Conservation (phyloP, 2,113 vertebrate species). For the Ciconia maguari region DNA sequence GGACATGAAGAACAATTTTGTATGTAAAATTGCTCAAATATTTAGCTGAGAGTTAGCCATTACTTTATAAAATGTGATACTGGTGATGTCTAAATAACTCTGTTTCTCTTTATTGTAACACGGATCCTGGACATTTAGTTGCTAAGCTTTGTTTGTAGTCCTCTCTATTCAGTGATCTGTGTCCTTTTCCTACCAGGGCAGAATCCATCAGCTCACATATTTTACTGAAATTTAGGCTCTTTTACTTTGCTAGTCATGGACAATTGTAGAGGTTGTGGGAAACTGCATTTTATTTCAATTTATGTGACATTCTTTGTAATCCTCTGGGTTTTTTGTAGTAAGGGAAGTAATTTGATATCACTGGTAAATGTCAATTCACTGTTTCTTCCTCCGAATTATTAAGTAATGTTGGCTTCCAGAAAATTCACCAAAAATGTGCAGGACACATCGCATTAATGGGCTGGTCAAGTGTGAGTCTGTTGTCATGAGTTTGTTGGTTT, state of each 20-base stretch:
- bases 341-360: neutral
- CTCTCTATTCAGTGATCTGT: neutral
- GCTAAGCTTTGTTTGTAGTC: neutral
- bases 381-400: neutral
- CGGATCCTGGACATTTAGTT: neutral
- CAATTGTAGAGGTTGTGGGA: neutral
- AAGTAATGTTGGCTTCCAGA: neutral
- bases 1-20: neutral
- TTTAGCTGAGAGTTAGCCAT: neutral
- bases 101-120: neutral
- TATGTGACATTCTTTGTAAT: neutral
- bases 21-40: neutral
- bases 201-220: neutral
- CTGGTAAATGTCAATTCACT: neutral
- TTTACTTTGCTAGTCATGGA: neutral
- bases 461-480: neutral
- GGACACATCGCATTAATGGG: neutral
- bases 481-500: neutral
- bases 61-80: neutral
- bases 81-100: neutral
- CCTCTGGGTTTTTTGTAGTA: neutral
- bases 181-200: neutral
- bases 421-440: neutral
- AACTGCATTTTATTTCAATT: neutral
- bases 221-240: neutral